Evolutionary conservation across 2,113 vertebrate species (phyloP).

Genomic region (Petaurus breviceps): DNA sequence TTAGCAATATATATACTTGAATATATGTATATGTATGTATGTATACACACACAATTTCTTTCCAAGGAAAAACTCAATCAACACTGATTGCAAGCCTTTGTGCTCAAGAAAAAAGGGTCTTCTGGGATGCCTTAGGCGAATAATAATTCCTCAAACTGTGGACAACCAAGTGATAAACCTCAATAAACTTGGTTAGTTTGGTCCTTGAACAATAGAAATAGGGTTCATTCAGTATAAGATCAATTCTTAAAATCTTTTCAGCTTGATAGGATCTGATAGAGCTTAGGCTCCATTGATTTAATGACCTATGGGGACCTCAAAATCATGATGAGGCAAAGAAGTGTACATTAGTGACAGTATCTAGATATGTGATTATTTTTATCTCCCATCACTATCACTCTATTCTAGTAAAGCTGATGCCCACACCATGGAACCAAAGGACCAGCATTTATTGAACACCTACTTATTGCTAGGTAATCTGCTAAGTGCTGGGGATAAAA

Average conservation of each 20-base stretch:
- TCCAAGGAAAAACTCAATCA: neutral
- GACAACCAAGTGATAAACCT: neutral
- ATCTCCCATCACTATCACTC: neutral
- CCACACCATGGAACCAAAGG: neutral
- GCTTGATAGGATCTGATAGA: neutral
- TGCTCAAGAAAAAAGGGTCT: neutral
- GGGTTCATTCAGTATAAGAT: neutral
- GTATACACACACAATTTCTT: no score
- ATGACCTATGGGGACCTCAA: neutral
- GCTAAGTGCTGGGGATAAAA: neutral
- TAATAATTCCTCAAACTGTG: neutral
- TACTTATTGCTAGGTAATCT: neutral
- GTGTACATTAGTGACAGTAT: neutral
- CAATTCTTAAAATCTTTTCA: neutral
- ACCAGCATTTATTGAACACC: neutral
- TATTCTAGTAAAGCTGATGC: neutral
- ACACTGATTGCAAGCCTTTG: neutral
- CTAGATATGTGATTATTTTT: neutral
- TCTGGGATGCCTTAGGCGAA: neutral
- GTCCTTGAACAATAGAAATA: neutral
- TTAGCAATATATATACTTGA: neutral
- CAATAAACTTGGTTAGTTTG: neutral
- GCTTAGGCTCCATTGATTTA: neutral
- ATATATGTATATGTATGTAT: no score
- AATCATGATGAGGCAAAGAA: neutral